These are phyloP conservation scores for Prenolepis imparis DNA, from an alignment of 2,888 invertebrate genomes.

Conservation along the genomic window DNA sequence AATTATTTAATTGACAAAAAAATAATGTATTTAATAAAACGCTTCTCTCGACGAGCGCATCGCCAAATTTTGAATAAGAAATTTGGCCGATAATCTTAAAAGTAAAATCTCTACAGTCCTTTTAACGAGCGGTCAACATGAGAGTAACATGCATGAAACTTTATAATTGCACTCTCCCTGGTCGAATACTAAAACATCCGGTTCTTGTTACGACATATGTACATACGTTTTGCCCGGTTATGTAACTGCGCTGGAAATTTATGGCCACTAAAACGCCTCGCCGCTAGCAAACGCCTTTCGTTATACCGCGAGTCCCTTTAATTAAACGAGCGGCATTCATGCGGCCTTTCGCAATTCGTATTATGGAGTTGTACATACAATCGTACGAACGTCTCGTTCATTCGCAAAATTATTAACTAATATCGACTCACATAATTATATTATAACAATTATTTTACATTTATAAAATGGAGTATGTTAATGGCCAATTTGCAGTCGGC, in stretches of 20 bases:
- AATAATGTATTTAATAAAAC: not conserved
- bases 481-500: not conserved
- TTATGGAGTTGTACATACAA: not conserved
- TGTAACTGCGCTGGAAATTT: conserved; percentile 47
- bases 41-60: no score
- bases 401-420: conserved; percentile 18
- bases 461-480: not conserved
- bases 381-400: not conserved
- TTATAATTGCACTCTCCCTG: conserved; percentile 43
- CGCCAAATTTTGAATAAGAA: not conserved
- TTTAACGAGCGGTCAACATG: conserved; percentile 39
- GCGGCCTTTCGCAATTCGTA: not conserved
- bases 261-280: conserved; percentile 45
- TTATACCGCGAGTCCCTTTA: conserved; percentile 45
- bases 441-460: conserved; percentile 11
- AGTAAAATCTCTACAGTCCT: conserved; percentile 24
- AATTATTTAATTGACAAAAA: not conserved
- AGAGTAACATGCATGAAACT: conserved; percentile 19
- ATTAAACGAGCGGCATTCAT: conserved; percentile 43
- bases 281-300: conserved; percentile 46
- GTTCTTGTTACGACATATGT: conserved; percentile 48
- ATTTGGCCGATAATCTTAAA: conserved; percentile 28
- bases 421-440: not conserved
- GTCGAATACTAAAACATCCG: conserved; percentile 25
- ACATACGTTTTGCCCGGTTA: conserved; percentile 46